A percentile compares a stretch with the other conserved stretches of the same genome.
These are phyloP conservation scores for Catagonus wagneri DNA, from an alignment of 2,113 vertebrate genomes.

Conservation along the genomic window DNA sequence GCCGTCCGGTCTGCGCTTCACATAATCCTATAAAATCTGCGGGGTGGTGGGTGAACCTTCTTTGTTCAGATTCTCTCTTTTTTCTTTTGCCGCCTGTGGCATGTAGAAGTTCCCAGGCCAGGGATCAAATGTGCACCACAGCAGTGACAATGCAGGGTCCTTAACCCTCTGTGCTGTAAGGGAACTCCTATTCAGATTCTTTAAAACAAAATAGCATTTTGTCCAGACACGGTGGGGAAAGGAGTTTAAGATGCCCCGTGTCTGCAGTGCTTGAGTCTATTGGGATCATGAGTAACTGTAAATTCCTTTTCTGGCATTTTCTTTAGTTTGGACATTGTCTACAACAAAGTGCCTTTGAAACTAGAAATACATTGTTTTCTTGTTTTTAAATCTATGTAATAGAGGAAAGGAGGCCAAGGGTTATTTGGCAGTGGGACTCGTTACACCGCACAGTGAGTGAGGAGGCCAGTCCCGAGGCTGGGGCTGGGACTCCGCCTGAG, in stretches of 20 bases:
- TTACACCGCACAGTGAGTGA: neutral
- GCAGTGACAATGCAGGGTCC: no score
- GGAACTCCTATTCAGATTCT: neutral
- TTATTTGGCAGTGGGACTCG: no score
- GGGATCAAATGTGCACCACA: no score
- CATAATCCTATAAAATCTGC: fast-evolving
- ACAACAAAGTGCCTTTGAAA: neutral
- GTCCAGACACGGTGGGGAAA: neutral
- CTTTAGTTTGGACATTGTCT: neutral
- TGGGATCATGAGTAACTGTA: neutral
- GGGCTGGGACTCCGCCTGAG: fast-evolving
- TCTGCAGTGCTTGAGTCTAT: neutral
- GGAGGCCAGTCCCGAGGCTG: neutral
- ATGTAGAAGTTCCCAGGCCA: no score
- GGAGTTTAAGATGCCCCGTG: neutral
- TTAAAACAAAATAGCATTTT: neutral
- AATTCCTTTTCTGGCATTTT: neutral
- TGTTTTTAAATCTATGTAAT: neutral
- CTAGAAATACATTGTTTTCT: neutral
- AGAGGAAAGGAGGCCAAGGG: neutral
- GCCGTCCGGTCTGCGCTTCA: neutral
- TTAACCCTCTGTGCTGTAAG: no score
- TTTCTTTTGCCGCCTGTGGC: no score
- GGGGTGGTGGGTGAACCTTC: neutral
- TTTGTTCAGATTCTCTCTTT: neutral